Evolutionary conservation across 2,113 vertebrate genomes (phyloP), one percentile per base, ranked within the genome.

Genomic region (Oryzias melastigma): DNA sequence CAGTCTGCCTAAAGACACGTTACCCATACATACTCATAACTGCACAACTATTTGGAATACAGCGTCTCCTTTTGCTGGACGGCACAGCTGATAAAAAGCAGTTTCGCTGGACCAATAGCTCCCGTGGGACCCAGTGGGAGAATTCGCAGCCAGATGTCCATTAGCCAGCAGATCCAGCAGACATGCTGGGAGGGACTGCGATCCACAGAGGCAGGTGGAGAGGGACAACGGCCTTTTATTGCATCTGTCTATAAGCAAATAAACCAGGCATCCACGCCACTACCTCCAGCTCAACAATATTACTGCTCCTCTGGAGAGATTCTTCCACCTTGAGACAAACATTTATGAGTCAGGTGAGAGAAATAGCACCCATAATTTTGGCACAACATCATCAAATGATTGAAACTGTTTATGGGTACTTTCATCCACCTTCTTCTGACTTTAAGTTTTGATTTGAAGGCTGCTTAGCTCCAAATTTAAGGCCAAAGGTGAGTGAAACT

Each of bases 181-280:
- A 72, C 72, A 77, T 67, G 27, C 58, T 5, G 45, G 16, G 60
- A 70, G 65, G 61, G 52, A 42, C 62, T 57, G 53, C 43, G 29
- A 71, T 63, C 57, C 58, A 49, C 52, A 52, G 45, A 71, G 48
- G 52, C 59, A 44, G 53, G 59, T 60, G 75, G 73, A 77, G 73
- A 76, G 67, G 74, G 55, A 25, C 62, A 71, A 71, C 14, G 7
- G 48, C 29, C 63, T 68, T 87, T 85, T 89, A 85, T 81, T 80
- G 73, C 75, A 76, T 78, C 62, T 78, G 65, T 86, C 71, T 77
- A 68, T 69, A 82, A 70, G 78, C 71, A 77, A 83, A 82, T 41
- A 77, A 58, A 63, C 77, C 7, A 48, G 16, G 46, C 60, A 63
- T 45, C 59, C 52, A 45, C 46, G 7, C 71, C 49, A 46, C 25